A percentile compares a stretch with the other conserved stretches of the same genome.
Evolutionary conservation across 2,797 vertebrate genomes (phyloP).

Genomic region (Sebastes flavidus): DNA sequence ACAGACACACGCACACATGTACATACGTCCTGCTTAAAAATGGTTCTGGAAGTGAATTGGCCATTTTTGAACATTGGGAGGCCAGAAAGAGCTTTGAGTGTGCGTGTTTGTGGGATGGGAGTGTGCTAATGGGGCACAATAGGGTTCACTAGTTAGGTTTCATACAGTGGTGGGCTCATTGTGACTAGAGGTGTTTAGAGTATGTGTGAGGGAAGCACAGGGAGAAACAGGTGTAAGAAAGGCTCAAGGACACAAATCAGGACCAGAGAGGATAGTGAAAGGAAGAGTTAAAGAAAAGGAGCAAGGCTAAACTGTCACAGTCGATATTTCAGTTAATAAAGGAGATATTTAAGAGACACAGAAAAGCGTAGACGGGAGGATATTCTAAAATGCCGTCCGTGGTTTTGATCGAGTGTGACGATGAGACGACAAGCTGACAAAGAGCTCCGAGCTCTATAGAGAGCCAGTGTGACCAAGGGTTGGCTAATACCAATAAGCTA

Average conservation of each 20-base stretch:
- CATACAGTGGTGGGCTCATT: constrained; percentile 35
- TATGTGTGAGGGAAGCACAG: constrained; percentile 4
- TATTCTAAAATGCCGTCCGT: constrained; percentile 28
- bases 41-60: constrained; percentile 71
- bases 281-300: constrained; percentile 4
- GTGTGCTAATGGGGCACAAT: constrained; percentile 29
- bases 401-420: constrained; percentile 26
- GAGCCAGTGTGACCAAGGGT: constrained; percentile 9
- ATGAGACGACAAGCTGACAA: constrained; percentile 60
- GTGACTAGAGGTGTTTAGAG: constrained; percentile 24
- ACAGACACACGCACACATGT: constrained; percentile 10
- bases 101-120: constrained; percentile 10
- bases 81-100: constrained; percentile 58
- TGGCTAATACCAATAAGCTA: neutral
- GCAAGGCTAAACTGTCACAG: neutral
- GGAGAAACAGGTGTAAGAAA: constrained; percentile 19
- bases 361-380: neutral
- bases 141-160: constrained; percentile 44
- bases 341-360: neutral
- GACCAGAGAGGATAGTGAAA: neutral
- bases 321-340: neutral
- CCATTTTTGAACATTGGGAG: constrained; percentile 50
- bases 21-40: constrained; percentile 48
- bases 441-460: constrained; percentile 37
- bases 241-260: neutral